Evolutionary conservation across 2,888 invertebrate genomes (phyloP), one percentile per base, ranked within the genome.

Genomic region (Tinea pellionella): DNA sequence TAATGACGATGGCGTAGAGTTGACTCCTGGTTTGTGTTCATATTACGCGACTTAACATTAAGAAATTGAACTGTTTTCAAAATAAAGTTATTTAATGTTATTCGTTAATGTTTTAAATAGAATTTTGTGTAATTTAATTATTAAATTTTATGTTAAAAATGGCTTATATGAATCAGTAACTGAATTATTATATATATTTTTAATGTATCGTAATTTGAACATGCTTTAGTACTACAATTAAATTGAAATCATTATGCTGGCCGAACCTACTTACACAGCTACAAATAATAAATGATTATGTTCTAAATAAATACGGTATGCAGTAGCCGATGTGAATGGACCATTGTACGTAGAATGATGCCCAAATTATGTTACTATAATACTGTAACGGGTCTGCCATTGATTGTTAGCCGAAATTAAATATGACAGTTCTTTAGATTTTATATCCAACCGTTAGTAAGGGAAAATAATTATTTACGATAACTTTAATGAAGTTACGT

Each of bases 1-100:
- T 79, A 78, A 79, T 77, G 75, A 74, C 70, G 72, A 63, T 69
- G 67, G 69, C 69, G 68, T 68, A 70, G 70, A 69, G 69, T 67
- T 67, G 64, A 69, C 77, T 76, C 72, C 70, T 69, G 73, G 64
- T 68, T 72, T 73, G 71, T 73, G 74, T 73, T 71, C 71, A 66
- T 58, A 60, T 56, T 57, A 47, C 47, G 30, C 15, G 59, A 53
- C 24, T 47, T 24, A 6, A n/a, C 9, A 37, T 3, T 24, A 24
- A 24, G 24, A 24, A 24, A 24, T 6, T 2, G 24, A 3, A 24
- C 24, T 24, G 53, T 42, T 4, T 15, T 42, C 7, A 4, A 42
- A 42, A 15, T 42, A 13, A 42, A 15, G 24, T 24, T 24, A 24
- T 3, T 24, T 24, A 24, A 24, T 3, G 3, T 24, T 2, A 24